Conservation (phyloP, 23 tunicate species). For the Halocynthia aurantium region DNA sequence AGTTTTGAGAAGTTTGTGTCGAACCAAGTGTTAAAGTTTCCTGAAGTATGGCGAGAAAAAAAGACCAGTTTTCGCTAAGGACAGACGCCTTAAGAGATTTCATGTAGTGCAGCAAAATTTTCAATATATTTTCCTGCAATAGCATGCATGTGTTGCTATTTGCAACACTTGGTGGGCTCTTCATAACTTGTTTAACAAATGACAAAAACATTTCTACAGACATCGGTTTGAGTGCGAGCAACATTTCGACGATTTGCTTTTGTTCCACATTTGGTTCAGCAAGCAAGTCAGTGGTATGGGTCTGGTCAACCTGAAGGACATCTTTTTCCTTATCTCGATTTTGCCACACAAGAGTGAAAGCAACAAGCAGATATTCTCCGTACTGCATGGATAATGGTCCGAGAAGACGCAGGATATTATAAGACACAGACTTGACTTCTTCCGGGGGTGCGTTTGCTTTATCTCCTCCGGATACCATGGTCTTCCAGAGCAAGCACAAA, state of each 20-base stretch:
- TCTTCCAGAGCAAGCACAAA: constrained; percentile 43
- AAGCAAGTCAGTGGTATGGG: not conserved
- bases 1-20: not conserved
- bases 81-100: constrained; percentile 28
- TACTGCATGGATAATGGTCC: constrained; percentile 73
- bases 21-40: constrained; percentile 46
- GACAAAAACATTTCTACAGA: constrained; percentile 27
- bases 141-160: not conserved
- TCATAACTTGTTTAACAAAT: constrained; percentile 20
- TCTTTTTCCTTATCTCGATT: constrained; percentile 10
- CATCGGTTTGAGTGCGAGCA: constrained; percentile 15
- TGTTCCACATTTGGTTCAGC: constrained; percentile 2
- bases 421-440: constrained; percentile 33
- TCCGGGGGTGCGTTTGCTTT: not conserved
- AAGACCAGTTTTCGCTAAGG: constrained; percentile 44
- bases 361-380: constrained; percentile 76
- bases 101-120: constrained; percentile 29
- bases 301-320: not conserved
- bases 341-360: constrained; percentile 78
- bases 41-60: constrained; percentile 31
- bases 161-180: constrained; percentile 5
- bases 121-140: constrained; percentile 16
- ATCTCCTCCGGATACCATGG: constrained; percentile 12
- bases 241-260: constrained; percentile 9
- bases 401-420: constrained; percentile 56